phyloP scores from a whole-genome alignment of 2,888 invertebrate genomes.

The Ischnura elegans region DNA sequence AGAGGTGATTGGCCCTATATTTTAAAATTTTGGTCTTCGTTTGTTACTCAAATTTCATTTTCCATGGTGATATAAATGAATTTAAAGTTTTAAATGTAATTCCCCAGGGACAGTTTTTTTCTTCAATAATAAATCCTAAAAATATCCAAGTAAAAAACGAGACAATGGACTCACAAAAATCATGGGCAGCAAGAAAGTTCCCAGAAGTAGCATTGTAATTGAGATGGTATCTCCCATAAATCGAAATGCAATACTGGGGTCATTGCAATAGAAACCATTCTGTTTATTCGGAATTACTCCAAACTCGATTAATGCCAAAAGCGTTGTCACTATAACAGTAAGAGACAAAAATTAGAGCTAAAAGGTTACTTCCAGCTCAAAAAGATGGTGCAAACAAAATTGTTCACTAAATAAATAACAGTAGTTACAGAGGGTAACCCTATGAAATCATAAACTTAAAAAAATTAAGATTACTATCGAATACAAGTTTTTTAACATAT shows the following conservation, averaged over 20 bases:
- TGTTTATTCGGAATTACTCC: constrained; percentile 80
- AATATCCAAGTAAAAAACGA: constrained; percentile 69
- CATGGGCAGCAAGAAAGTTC: constrained; percentile 81
- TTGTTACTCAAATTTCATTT: too few species aligned
- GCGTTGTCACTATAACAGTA: constrained; percentile 83
- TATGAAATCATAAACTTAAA: too few species aligned
- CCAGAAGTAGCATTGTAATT: constrained; percentile 79
- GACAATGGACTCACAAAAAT: constrained; percentile 79
- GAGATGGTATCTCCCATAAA: constrained; percentile 86
- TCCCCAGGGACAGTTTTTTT: too few species aligned
- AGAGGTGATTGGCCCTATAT: too few species aligned
- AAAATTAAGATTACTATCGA: too few species aligned
- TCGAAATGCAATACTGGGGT: constrained; percentile 84
- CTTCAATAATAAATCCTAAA: too few species aligned
- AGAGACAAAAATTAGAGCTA: constrained; percentile 74
- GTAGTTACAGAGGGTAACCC: too few species aligned
- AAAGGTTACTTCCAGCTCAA: background rate
- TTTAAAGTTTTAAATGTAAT: too few species aligned
- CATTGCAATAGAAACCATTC: constrained; percentile 86
- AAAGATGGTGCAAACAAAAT: too few species aligned
- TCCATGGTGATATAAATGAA: too few species aligned
- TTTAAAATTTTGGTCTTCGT: too few species aligned
- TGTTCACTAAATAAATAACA: too few species aligned
- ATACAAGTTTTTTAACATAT: background rate
- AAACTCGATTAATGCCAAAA: constrained; percentile 83